These are phyloP conservation scores for Drosophila anomalipes DNA, from an alignment of 2,888 invertebrate genomes.

Conservation along the genomic window DNA sequence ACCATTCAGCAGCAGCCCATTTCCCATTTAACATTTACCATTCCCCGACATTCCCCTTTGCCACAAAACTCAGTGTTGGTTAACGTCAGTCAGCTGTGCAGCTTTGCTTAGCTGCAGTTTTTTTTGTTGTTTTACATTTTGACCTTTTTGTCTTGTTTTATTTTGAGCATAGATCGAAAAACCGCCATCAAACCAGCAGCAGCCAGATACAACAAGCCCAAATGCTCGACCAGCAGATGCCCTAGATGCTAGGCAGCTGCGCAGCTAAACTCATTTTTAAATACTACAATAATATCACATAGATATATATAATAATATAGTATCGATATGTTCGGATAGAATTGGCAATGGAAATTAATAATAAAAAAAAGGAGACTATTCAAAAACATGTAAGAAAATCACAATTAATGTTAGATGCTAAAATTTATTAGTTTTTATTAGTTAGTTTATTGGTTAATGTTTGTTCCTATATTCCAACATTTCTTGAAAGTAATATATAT, in stretches of 20 bases:
- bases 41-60: neutral
- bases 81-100: conserved; percentile 61
- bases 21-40: conserved; percentile 25
- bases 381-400: neutral
- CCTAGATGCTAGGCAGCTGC: neutral
- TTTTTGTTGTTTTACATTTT: conserved; percentile 2
- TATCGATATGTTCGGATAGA: neutral
- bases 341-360: neutral
- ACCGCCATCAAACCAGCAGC: conserved; percentile 30
- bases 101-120: conserved; percentile 59
- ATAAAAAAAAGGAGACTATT: neutral
- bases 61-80: conserved; percentile 54
- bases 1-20: conserved; percentile 52
- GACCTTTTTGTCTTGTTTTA: neutral
- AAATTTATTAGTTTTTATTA: too few species aligned
- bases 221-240: neutral
- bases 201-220: neutral
- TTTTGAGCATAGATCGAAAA: conserved; percentile 42
- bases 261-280: neutral
- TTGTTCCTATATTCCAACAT: neutral
- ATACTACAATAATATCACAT: neutral
- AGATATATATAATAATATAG: neutral
- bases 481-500: neutral
- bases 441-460: neutral
- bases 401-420: neutral